phyloP scores from a whole-genome alignment of 2,888 invertebrate species.

The Amiota communis region DNA sequence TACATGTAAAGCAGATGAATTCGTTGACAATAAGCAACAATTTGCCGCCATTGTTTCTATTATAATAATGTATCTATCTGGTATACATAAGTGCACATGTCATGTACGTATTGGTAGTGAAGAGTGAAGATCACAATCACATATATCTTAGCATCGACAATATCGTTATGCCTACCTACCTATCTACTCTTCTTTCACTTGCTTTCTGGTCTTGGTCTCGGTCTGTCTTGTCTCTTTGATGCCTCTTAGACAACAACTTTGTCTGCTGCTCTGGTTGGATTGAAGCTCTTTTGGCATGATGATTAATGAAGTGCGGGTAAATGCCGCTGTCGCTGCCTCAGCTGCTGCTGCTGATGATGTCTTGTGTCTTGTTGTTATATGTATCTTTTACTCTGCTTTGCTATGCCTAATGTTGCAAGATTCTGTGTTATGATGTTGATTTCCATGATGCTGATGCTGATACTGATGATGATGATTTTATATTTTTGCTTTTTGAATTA shows the following conservation, averaged over 20 bases:
- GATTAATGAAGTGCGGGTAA: slow-evolving; percentile 73
- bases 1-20: slow-evolving; percentile 58
- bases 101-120: slow-evolving; percentile 18
- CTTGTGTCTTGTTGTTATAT: not conserved
- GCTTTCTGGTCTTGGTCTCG: not conserved
- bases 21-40: slow-evolving; percentile 48
- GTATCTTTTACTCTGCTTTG: not conserved
- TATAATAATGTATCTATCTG: slow-evolving; percentile 19
- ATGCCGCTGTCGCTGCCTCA: slow-evolving; percentile 16
- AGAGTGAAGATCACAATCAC: slow-evolving; percentile 13
- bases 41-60: slow-evolving; percentile 48
- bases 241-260: slow-evolving; percentile 8
- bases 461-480: slow-evolving; percentile 45
- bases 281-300: slow-evolving; percentile 68
- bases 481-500: slow-evolving; percentile 26
- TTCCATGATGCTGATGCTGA: not conserved
- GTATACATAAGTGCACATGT: slow-evolving; percentile 11
- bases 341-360: not conserved
- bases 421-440: not conserved
- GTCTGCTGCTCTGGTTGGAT: slow-evolving; percentile 31
- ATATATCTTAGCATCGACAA: slow-evolving; percentile 29
- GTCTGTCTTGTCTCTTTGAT: not conserved
- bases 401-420: not conserved
- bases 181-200: no score
- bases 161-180: slow-evolving; percentile 20